phyloP scores from a whole-genome alignment of 2,888 invertebrate species.

The Aphidius colemani region DNA sequence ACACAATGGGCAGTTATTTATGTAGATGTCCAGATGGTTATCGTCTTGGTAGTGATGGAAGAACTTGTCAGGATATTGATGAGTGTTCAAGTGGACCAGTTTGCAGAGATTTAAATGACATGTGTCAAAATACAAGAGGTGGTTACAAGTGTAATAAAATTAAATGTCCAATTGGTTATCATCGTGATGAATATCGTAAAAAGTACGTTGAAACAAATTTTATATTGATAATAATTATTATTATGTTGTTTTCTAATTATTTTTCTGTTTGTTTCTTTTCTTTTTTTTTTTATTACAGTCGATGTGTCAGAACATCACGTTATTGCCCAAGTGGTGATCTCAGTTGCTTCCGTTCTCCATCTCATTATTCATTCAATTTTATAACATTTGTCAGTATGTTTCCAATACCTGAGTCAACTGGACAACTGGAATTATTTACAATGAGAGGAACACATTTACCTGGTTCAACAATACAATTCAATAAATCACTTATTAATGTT shows the following conservation, averaged over 20 bases:
- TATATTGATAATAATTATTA: not conserved
- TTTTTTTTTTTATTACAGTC: constrained; percentile 64
- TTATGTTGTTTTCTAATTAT: not conserved
- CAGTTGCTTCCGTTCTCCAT: constrained; percentile 78
- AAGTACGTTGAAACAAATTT: constrained; percentile 70
- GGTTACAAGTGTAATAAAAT: constrained; percentile 85
- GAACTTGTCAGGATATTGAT: constrained; percentile 82
- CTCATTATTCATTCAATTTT: constrained; percentile 90
- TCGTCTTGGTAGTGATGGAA: constrained; percentile 72
- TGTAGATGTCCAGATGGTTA: constrained; percentile 85
- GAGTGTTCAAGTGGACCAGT: constrained; percentile 69
- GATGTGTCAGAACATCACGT: constrained; percentile 75
- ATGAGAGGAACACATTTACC: constrained; percentile 81
- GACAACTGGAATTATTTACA: constrained; percentile 80
- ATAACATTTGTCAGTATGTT: constrained; percentile 88
- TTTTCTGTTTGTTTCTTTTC: no score
- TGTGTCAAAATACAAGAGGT: constrained; percentile 91
- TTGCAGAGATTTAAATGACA: constrained; percentile 68
- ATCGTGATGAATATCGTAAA: constrained; percentile 74
- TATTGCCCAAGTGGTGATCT: constrained; percentile 75
- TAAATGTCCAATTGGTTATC: constrained; percentile 84
- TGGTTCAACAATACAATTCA: constrained; percentile 75
- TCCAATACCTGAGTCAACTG: constrained; percentile 65
- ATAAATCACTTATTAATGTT: constrained; percentile 70
- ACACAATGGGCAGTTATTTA: constrained; percentile 83